Evolutionary conservation across 1,140 invertebrate species (phyloP).

Genomic region (Plectus sambesii): DNA sequence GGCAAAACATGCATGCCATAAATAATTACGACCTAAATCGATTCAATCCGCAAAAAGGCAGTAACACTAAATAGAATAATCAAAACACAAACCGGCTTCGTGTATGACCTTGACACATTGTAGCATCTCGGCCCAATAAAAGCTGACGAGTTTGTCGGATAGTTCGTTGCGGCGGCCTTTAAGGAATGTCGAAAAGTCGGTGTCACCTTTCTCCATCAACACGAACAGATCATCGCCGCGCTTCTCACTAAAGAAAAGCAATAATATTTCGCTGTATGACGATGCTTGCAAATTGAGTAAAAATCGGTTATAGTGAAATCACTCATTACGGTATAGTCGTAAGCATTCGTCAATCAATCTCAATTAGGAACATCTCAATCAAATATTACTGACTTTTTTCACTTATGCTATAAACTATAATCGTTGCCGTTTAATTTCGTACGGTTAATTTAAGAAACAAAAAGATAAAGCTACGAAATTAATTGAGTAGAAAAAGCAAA

Average conservation of each 20-base stretch:
- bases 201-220: constrained; percentile 83
- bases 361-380: not conserved
- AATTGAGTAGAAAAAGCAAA: constrained; percentile 48
- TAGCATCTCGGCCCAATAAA: constrained; percentile 88
- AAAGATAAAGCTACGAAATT: constrained; percentile 12
- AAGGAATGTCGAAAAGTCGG: constrained; percentile 69
- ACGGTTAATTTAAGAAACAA: not conserved
- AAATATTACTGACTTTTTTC: not conserved
- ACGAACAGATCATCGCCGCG: constrained; percentile 56
- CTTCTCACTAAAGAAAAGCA: constrained; percentile 49
- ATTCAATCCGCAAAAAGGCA: too few species aligned
- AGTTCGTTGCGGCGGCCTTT: constrained; percentile 49
- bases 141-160: constrained; percentile 59
- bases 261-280: constrained; percentile 6
- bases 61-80: constrained; percentile 6
- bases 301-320: constrained; percentile 3
- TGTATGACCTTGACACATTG: constrained; percentile 80
- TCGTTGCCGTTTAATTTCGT: not conserved
- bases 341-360: not conserved
- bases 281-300: constrained; percentile 11
- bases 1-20: too few species aligned
- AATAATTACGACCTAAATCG: too few species aligned
- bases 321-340: not conserved
- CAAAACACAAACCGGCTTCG: constrained; percentile 58
- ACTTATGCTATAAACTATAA: not conserved